A percentile compares a stretch with the other conserved stretches of the same genome.
Conservation (phyloP, 1,140 invertebrate species). For the Thaumatotibia leucotreta region DNA sequence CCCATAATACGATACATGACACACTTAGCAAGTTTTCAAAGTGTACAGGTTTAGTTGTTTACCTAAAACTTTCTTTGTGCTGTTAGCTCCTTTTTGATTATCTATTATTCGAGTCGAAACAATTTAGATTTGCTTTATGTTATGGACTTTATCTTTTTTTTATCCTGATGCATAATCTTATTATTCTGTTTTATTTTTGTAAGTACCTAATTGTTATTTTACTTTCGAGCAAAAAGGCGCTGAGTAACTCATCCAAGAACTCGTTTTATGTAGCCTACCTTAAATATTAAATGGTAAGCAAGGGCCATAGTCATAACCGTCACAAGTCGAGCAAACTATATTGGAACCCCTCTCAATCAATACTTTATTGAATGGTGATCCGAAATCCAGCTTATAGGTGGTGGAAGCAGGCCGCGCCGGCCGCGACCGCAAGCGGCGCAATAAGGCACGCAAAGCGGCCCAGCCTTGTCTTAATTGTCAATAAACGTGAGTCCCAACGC, state of each 20-base stretch:
- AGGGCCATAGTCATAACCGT: background rate
- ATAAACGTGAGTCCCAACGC: conserved; percentile 64
- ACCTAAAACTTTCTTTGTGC: conserved; percentile 24
- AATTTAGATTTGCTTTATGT: no score
- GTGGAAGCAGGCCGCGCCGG: background rate
- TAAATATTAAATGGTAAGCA: background rate
- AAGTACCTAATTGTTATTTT: no score
- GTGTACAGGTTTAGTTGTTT: conserved; percentile 31
- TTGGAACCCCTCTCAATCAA: conserved; percentile 25
- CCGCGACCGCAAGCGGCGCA: conserved; percentile 38
- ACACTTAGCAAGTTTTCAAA: conserved; percentile 31
- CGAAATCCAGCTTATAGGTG: conserved; percentile 24
- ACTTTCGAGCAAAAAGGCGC: no score
- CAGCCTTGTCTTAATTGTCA: conserved; percentile 71
- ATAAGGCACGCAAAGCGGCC: conserved; percentile 53
- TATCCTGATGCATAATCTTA: no score
- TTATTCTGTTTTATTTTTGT: no score
- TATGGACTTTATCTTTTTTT: no score
- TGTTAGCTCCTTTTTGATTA: background rate
- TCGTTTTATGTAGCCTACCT: no score
- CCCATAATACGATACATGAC: conserved; percentile 51
- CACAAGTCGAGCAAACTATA: conserved; percentile 13
- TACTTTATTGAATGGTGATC: conserved; percentile 46
- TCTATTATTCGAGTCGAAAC: no score
- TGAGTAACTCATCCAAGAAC: no score